A percentile compares a stretch with the other conserved stretches of the same genome.
Evolutionary conservation across 2,113 vertebrate genomes (phyloP).

Genomic region (Ancistrus triradiatus): DNA sequence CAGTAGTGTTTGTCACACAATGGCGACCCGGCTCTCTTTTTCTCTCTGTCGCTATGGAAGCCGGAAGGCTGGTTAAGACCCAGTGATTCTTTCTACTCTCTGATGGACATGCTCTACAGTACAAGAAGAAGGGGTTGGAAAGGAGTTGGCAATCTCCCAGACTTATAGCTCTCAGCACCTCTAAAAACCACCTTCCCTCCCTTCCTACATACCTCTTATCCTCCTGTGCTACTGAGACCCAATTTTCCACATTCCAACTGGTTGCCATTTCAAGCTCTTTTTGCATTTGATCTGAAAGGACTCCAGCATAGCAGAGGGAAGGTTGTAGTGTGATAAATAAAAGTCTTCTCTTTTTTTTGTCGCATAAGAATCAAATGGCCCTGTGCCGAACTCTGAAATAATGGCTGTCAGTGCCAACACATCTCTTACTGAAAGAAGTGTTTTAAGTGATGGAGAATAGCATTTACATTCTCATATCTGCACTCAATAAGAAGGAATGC

Average conservation of each 20-base stretch:
- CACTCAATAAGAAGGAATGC: too few relatives aligned
- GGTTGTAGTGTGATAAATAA: neutral
- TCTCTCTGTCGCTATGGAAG: slow-evolving; percentile 11
- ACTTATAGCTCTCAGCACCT: slow-evolving; percentile 1
- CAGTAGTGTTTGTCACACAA: slow-evolving; percentile 36
- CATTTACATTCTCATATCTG: too few relatives aligned
- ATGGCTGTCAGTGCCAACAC: too few relatives aligned
- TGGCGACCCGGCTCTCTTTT: slow-evolving; percentile 15
- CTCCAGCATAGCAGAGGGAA: slow-evolving; percentile 4
- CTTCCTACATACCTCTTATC: neutral
- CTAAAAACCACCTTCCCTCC: neutral
- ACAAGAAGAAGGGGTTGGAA: neutral
- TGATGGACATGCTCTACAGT: slow-evolving; percentile 14
- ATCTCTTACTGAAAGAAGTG: too few relatives aligned
- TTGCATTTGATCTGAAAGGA: slow-evolving; percentile 22
- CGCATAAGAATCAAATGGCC: too few relatives aligned
- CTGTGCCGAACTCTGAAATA: too few relatives aligned
- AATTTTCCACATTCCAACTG: slow-evolving; percentile 30
- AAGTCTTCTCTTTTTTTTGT: too few relatives aligned
- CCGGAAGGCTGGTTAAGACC: slow-evolving; percentile 25
- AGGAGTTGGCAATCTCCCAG: neutral
- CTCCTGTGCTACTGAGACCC: neutral
- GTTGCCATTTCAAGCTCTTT: slow-evolving; percentile 29
- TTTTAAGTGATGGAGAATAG: too few relatives aligned
- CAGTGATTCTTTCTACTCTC: slow-evolving; percentile 26